These are phyloP conservation scores for Paratrypauchen microcephalus DNA, from an alignment of 2,797 vertebrate genomes.

Conservation along the genomic window DNA sequence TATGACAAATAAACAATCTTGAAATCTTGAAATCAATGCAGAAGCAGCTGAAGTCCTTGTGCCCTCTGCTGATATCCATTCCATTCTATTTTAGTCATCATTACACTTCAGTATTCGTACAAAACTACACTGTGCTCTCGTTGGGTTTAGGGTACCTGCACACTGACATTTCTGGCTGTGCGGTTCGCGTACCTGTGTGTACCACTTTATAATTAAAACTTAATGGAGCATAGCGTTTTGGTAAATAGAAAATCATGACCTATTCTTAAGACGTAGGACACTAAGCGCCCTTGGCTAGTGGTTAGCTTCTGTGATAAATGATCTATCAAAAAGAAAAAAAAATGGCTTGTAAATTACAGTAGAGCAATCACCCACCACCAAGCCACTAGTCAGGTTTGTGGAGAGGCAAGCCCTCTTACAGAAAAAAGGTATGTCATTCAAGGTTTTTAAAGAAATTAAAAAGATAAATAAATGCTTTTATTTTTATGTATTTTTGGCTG, in stretches of 20 bases:
- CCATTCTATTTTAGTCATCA: not conserved
- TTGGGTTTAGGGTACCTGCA: slow-evolving; percentile 39
- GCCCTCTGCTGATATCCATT: not conserved
- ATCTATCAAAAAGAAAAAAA: slow-evolving; percentile 33
- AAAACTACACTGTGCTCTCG: slow-evolving; percentile 46
- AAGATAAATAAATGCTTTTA: too few species aligned
- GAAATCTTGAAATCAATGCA: too few species aligned
- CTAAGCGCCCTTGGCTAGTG: slow-evolving; percentile 14
- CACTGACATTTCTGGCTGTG: slow-evolving; percentile 43
- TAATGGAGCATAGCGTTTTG: slow-evolving; percentile 56
- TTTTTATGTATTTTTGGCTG: too few species aligned
- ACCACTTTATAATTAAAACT: slow-evolving; percentile 59
- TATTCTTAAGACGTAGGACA: slow-evolving; percentile 34
- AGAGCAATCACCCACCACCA: slow-evolving; percentile 17
- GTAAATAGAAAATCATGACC: slow-evolving; percentile 55
- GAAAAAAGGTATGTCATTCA: too few species aligned
- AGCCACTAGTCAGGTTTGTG: slow-evolving; percentile 4
- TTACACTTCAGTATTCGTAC: not conserved
- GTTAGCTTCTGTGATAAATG: slow-evolving; percentile 33
- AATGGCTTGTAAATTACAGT: not conserved
- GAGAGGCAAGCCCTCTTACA: not conserved
- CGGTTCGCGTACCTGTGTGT: slow-evolving; percentile 50
- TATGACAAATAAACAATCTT: too few species aligned
- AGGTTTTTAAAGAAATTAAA: too few species aligned
- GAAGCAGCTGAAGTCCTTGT: not conserved